These are phyloP conservation scores for Drosophila subsilvestris DNA, from an alignment of 2,888 invertebrate species.

Conservation along the genomic window DNA sequence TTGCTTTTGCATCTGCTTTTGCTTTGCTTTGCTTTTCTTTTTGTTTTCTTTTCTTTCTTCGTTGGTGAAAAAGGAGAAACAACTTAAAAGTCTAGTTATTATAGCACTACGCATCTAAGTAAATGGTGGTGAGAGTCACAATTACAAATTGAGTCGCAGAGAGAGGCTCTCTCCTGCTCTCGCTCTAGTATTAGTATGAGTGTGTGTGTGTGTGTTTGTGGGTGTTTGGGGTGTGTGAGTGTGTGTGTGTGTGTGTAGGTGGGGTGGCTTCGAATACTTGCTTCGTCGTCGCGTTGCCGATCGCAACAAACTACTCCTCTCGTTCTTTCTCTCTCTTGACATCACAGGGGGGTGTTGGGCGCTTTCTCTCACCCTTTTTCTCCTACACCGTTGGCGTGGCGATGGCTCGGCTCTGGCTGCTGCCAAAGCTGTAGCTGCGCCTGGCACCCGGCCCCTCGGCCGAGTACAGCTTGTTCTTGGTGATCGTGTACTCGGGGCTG, in stretches of 20 bases:
- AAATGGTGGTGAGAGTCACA: constrained; percentile 80
- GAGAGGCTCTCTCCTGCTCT: constrained; percentile 21
- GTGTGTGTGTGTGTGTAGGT: constrained; percentile 71
- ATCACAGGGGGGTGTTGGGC: constrained; percentile 75
- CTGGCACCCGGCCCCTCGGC: constrained; percentile 65
- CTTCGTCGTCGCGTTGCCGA: constrained; percentile 75
- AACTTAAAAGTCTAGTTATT: constrained; percentile 75
- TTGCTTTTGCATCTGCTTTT: constrained; percentile 17
- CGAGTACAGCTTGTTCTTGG: constrained; percentile 81
- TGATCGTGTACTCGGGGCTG: constrained; percentile 81
- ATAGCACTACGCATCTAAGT: constrained; percentile 79
- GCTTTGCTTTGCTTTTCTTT: constrained; percentile 47
- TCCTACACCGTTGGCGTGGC: constrained; percentile 71
- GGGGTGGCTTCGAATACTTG: constrained; percentile 80
- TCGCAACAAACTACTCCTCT: constrained; percentile 75
- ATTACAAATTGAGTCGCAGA: constrained; percentile 65
- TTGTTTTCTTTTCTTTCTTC: constrained; percentile 49
- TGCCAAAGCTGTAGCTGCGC: constrained; percentile 72
- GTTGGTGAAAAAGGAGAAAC: constrained; percentile 75
- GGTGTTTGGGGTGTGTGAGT: constrained; percentile 42
- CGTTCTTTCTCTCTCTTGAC: constrained; percentile 57
- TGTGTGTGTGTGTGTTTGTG: constrained; percentile 48
- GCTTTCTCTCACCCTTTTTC: constrained; percentile 37
- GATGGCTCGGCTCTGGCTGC: constrained; percentile 70
- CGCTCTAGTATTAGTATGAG: constrained; percentile 61